Conservation (phyloP, 2,113 vertebrate species). For the Calyptommatus sinebrachiatus region DNA sequence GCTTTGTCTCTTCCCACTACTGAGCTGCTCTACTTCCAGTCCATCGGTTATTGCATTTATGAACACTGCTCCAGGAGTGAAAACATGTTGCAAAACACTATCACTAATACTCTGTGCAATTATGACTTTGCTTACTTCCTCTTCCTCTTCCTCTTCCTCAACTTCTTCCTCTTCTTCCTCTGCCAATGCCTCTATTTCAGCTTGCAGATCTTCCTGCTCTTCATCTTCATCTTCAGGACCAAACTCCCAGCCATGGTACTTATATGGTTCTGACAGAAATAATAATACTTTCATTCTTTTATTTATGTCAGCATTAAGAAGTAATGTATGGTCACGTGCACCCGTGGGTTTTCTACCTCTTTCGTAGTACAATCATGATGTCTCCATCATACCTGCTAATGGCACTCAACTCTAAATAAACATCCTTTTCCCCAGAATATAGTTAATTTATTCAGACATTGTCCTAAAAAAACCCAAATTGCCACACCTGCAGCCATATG, state of each 20-base stretch:
- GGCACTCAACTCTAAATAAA: too few species aligned
- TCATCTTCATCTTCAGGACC: conserved; percentile 78
- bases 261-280: conserved; percentile 76
- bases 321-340: too few species aligned
- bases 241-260: conserved; percentile 75
- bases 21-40: too few species aligned
- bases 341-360: too few species aligned
- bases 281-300: conserved; percentile 19
- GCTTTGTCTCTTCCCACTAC: too few species aligned
- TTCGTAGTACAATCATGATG: too few species aligned
- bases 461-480: too few species aligned
- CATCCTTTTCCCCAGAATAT: too few species aligned
- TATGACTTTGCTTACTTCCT: conserved; percentile 62
- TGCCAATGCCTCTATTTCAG: conserved; percentile 66
- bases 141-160: conserved; percentile 66
- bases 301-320: not conserved
- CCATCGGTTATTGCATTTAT: too few species aligned
- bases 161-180: conserved; percentile 56
- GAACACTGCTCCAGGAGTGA: not conserved
- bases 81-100: conserved; percentile 3
- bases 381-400: too few species aligned
- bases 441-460: too few species aligned
- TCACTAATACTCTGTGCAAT: conserved; percentile 20
- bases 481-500: too few species aligned
- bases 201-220: conserved; percentile 79